phyloP scores from a whole-genome alignment of 2,797 vertebrate genomes.

The Sciaenops ocellatus region DNA sequence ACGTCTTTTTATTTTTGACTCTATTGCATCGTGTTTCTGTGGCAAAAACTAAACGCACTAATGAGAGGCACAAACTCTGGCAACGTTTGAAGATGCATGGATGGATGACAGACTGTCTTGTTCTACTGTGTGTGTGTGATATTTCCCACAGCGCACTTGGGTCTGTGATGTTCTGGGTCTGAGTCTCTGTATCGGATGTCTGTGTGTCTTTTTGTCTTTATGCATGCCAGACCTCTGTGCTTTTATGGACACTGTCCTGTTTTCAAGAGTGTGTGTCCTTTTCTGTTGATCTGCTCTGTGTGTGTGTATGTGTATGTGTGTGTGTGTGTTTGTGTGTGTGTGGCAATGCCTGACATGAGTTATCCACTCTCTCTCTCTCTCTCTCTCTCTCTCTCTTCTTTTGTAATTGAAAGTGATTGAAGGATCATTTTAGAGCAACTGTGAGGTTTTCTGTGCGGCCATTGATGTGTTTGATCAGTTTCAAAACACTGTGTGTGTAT shows the following conservation, averaged over 20 bases:
- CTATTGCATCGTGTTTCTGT: constrained; percentile 15
- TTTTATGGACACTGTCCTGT: background rate
- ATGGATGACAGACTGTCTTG: constrained; percentile 34
- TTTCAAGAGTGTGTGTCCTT: background rate
- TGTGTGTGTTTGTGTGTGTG: background rate
- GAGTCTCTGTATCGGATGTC: background rate
- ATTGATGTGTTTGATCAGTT: constrained; percentile 13
- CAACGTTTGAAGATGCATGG: background rate
- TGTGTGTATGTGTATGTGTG: background rate
- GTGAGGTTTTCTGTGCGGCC: constrained; percentile 30
- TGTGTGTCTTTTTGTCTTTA: background rate
- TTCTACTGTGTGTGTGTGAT: background rate
- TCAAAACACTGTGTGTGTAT: constrained; percentile 28
- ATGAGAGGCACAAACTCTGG: constrained; percentile 15
- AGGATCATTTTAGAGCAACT: constrained; percentile 7
- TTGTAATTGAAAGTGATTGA: constrained; percentile 25
- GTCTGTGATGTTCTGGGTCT: constrained; percentile 12
- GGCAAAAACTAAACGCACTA: constrained; percentile 7
- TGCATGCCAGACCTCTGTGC: background rate
- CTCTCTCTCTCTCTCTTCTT: constrained; percentile 3
- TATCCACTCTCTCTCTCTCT: constrained; percentile 4
- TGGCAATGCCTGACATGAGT: constrained; percentile 12
- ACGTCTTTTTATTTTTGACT: constrained; percentile 20
- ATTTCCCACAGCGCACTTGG: constrained; percentile 18
- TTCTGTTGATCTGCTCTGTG: background rate